These are phyloP conservation scores for Empidonax alnorum DNA, from an alignment of 2,113 vertebrate genomes.

Conservation along the genomic window DNA sequence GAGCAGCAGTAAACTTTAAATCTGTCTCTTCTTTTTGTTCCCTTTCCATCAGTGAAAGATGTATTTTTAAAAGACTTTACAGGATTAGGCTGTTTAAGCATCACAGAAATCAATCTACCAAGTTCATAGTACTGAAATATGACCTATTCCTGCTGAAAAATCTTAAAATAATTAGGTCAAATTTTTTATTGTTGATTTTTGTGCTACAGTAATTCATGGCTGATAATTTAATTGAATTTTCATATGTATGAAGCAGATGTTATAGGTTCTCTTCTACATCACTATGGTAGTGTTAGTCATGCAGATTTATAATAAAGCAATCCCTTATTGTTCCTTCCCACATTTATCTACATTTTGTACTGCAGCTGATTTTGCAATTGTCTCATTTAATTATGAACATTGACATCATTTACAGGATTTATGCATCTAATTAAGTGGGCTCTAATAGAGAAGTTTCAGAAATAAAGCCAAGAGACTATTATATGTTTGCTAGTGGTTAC, in stretches of 20 bases:
- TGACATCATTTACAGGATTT: conserved; percentile 61
- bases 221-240: conserved; percentile 78
- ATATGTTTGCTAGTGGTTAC: conserved; percentile 23
- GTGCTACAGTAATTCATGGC: conserved; percentile 51
- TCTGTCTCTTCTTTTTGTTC: not conserved
- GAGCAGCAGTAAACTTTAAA: not conserved
- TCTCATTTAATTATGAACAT: conserved; percentile 69
- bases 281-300: conserved; percentile 59
- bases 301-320: conserved; percentile 55
- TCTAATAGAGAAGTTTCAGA: conserved; percentile 44
- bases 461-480: conserved; percentile 47
- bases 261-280: conserved; percentile 48
- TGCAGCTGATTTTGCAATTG: conserved; percentile 58
- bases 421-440: conserved; percentile 61
- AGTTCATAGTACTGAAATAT: conserved; percentile 13
- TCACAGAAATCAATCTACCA: conserved; percentile 14
- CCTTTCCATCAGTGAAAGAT: not conserved
- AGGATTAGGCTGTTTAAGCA: not conserved
- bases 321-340: conserved; percentile 41
- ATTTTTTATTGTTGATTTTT: conserved; percentile 67
- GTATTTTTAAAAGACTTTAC: not conserved
- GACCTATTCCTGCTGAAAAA: conserved; percentile 62
- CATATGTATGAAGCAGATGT: conserved; percentile 73
- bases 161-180: conserved; percentile 70
- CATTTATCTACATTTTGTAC: conserved; percentile 62